Conservation (phyloP, 2,888 invertebrate genomes). For the Dolichomitus sp. region DNA sequence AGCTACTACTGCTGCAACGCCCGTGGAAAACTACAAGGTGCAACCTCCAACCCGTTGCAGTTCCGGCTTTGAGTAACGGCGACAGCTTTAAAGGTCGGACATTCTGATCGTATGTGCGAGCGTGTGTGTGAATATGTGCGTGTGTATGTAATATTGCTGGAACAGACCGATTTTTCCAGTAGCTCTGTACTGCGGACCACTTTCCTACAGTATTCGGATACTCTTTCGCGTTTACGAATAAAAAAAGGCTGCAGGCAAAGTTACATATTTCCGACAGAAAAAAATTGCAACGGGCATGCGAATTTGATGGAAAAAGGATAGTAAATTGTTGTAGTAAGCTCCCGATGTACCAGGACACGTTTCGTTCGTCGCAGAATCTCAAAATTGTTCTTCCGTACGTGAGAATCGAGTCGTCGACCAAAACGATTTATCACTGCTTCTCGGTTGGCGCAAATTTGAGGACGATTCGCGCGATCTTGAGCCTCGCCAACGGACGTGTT, state of each 20-base stretch:
- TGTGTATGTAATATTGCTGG: constrained; percentile 21
- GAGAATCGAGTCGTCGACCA: constrained; percentile 59
- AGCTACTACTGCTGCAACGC: constrained; percentile 56
- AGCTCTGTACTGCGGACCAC: neutral
- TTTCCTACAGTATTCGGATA: neutral
- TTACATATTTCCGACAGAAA: constrained; percentile 23
- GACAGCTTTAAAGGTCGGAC: constrained; percentile 66
- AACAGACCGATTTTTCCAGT: constrained; percentile 34
- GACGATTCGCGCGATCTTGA: constrained; percentile 61
- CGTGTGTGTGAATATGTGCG: neutral
- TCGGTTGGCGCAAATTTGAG: constrained; percentile 62
- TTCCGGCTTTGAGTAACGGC: constrained; percentile 40
- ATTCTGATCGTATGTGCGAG: constrained; percentile 53
- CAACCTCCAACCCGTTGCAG: constrained; percentile 60
- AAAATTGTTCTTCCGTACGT: constrained; percentile 64
- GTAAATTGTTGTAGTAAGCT: constrained; percentile 6
- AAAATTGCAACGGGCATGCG: neutral
- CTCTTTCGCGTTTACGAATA: constrained; percentile 19
- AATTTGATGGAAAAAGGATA: neutral
- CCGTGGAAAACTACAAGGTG: constrained; percentile 62
- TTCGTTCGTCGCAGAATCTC: constrained; percentile 28
- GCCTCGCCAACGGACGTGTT: constrained; percentile 49
- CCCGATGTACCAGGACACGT: constrained; percentile 14
- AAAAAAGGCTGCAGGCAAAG: constrained; percentile 17
- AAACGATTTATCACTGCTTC: constrained; percentile 62